Evolutionary conservation across 2,113 vertebrate species (phyloP).

Genomic region (Eulemur rufifrons): DNA sequence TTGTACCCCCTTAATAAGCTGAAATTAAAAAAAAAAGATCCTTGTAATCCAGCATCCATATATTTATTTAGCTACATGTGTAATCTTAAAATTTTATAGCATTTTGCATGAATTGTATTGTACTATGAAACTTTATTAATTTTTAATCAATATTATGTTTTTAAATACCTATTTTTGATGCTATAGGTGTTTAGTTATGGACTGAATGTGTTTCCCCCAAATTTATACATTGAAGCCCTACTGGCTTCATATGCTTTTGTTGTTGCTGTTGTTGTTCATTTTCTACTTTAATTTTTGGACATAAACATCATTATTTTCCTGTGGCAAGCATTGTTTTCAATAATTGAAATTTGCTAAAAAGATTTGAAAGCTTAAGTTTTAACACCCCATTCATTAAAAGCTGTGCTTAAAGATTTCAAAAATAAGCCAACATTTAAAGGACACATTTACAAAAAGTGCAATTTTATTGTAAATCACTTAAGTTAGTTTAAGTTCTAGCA

Average conservation of each 20-base stretch:
- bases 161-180: neutral
- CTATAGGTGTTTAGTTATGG: neutral
- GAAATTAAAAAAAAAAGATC: neutral
- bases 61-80: constrained; percentile 38
- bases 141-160: neutral
- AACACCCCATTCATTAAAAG: neutral
- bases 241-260: neutral
- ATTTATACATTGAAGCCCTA: neutral
- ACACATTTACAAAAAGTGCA: neutral
- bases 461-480: neutral
- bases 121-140: neutral
- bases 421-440: neutral
- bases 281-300: neutral
- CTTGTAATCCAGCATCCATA: neutral
- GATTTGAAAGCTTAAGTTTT: neutral
- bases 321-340: neutral
- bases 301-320: neutral
- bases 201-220: neutral
- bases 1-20: too few relatives aligned
- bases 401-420: neutral
- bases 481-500: neutral
- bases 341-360: neutral
- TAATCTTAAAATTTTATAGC: constrained; percentile 3
- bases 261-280: neutral
- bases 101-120: constrained; percentile 11